Conservation (phyloP, 2,113 vertebrate genomes). For the Alligator mississippiensis region DNA sequence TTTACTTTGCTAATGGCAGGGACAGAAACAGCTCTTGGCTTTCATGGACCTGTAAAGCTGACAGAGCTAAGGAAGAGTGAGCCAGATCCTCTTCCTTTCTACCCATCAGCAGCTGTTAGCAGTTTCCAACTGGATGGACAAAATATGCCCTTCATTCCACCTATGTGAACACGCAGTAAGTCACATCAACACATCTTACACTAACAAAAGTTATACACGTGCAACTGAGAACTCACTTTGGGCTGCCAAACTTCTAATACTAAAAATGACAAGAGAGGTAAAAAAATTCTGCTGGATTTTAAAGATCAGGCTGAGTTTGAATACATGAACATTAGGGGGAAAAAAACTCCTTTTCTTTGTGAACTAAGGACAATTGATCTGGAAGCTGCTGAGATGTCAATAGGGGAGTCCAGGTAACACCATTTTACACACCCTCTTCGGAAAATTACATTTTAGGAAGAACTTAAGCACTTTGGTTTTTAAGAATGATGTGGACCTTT, state of each 20-base stretch:
- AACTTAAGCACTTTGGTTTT: slow-evolving; percentile 12
- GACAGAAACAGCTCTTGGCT: background rate
- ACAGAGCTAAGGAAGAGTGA: background rate
- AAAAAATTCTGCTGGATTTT: background rate
- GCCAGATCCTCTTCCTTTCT: slow-evolving; percentile 21
- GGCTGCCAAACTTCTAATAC: slow-evolving; percentile 16
- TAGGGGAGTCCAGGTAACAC: background rate
- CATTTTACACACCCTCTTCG: slow-evolving; percentile 26
- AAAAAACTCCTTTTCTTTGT: background rate
- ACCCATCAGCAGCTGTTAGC: slow-evolving; percentile 33
- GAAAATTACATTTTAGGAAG: background rate
- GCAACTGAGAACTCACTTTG: background rate
- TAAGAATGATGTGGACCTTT: background rate
- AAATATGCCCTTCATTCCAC: slow-evolving; percentile 18
- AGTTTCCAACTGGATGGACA: slow-evolving; percentile 23
- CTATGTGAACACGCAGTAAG: background rate
- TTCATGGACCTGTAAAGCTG: background rate
- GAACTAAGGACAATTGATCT: slow-evolving; percentile 4
- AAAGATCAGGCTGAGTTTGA: slow-evolving; percentile 9
- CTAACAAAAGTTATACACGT: background rate
- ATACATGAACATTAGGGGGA: background rate
- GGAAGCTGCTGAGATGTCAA: slow-evolving; percentile 20
- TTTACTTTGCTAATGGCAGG: background rate
- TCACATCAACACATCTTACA: slow-evolving; percentile 1
- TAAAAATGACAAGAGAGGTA: background rate